phyloP scores from a whole-genome alignment of 2,113 vertebrate genomes.

The Bubo scandiacus region DNA sequence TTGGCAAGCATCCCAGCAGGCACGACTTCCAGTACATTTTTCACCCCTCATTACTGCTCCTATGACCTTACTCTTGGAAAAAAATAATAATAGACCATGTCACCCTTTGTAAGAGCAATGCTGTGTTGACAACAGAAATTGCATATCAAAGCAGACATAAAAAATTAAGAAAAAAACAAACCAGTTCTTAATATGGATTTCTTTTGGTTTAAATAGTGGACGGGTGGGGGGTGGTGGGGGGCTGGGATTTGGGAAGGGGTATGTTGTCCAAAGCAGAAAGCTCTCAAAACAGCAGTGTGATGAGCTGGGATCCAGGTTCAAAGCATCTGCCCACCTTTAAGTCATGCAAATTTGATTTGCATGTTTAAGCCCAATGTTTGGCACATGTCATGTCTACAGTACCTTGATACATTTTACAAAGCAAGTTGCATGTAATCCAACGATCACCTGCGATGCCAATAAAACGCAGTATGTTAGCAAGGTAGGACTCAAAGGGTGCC shows the following conservation, averaged over 20 bases:
- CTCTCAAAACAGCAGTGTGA: conserved; percentile 49
- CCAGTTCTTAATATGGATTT: conserved; percentile 4
- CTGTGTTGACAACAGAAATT: conserved; percentile 1
- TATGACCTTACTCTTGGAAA: neutral
- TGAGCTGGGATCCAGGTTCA: conserved; percentile 34
- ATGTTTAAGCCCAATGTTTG: conserved; percentile 59
- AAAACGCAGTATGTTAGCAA: conserved; percentile 53
- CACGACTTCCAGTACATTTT: neutral
- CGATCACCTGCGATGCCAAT: conserved; percentile 53
- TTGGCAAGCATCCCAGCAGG: neutral
- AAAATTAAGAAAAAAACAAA: conserved; percentile 5
- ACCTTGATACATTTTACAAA: conserved; percentile 63
- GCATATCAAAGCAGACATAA: neutral
- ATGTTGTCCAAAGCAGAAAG: conserved; percentile 56
- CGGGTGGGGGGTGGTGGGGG: neutral
- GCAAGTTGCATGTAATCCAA: conserved; percentile 56
- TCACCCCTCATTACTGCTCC: neutral
- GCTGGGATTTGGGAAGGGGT: neutral
- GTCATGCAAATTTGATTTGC: conserved; percentile 65
- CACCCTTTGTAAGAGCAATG: conserved; percentile 41
- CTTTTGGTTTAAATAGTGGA: conserved; percentile 28
- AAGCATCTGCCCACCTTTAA: conserved; percentile 61
- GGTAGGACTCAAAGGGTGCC: conserved; percentile 20
- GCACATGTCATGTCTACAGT: conserved; percentile 51
- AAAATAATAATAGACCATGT: neutral